These are phyloP conservation scores for Rachycentron canadum DNA, from an alignment of 2,797 vertebrate species.

Conservation along the genomic window DNA sequence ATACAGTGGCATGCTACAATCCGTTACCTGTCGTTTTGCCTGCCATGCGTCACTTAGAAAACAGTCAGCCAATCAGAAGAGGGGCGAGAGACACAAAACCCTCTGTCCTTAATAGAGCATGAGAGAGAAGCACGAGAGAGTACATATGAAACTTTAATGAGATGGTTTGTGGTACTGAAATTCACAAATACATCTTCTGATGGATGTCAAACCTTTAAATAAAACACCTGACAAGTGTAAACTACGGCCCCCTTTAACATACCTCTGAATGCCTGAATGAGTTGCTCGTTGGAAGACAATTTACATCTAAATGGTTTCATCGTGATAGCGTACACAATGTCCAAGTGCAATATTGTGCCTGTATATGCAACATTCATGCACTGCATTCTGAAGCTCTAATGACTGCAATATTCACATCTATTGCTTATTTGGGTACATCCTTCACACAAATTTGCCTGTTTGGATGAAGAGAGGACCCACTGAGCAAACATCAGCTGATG, in stretches of 20 bases:
- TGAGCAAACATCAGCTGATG: background rate
- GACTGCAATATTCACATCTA: conserved; percentile 1
- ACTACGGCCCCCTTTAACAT: background rate
- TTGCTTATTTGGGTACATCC: conserved; percentile 9
- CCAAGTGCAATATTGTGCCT: background rate
- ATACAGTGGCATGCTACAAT: no score
- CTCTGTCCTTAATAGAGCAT: no score
- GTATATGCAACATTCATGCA: background rate
- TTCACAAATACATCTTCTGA: no score
- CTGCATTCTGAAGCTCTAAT: conserved; percentile 18
- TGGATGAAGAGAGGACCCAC: background rate
- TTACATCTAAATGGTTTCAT: conserved; percentile 3
- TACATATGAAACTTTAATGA: no score
- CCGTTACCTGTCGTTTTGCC: no score
- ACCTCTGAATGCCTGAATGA: background rate
- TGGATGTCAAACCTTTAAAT: background rate
- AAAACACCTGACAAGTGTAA: background rate
- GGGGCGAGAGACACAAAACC: no score
- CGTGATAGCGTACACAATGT: background rate
- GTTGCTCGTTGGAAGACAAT: background rate
- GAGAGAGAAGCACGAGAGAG: no score
- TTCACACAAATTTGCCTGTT: conserved; percentile 5
- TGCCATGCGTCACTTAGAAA: no score
- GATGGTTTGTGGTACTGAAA: no score
- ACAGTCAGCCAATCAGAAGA: no score